Evolutionary conservation across 1,140 invertebrate species (phyloP), one percentile per base, ranked within the genome.

Genomic region (Drosophila pectinifera): DNA sequence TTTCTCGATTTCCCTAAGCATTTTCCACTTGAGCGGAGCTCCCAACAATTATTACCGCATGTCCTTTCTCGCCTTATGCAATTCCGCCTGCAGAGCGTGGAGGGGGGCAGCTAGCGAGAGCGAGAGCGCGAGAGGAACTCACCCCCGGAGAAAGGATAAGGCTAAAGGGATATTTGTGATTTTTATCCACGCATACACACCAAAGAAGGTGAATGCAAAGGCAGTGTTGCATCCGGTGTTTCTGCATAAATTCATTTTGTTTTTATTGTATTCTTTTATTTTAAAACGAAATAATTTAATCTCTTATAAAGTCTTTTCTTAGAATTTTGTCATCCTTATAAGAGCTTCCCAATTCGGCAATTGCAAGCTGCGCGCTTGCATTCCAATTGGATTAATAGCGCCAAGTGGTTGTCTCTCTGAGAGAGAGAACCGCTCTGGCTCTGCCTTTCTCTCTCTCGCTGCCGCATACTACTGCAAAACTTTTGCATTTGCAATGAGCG

Each of bases 311-410:
- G 26, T 34, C 10, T 8, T 10, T 18, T n/a, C n/a, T 5, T 13
- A 7, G 11, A 0, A 10, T 2, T 24, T 13, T 11, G 41, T 28
- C 14, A 39, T 49, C 26, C 62, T 41, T 38, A 36, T 34, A 26
- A 13, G 26, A 59, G 4, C 10, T 13, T 10, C 43, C 20, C n/a
- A 61, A 64, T 58, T 53, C 39, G 68, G 38, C 13, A 22, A 68
- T 63, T 88, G 83, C 83, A 86, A 38, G 65, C 36, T 55, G 22
- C 20, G 34, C 65, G 46, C 76, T 18, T 86, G 83, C 83, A 88
- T 84, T 88, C 83, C 84, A 89, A 88, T 89, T 88, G 83, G 83
- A 88, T 83, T 89, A 80, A 73, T 59, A 38, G 51, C 59, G 70
- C 74, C 80, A 84, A 83, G 79, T 82, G 79, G 57, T 77, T 81